phyloP scores from a whole-genome alignment of 2,888 invertebrate species.

The Lasioglossum villosulum region DNA sequence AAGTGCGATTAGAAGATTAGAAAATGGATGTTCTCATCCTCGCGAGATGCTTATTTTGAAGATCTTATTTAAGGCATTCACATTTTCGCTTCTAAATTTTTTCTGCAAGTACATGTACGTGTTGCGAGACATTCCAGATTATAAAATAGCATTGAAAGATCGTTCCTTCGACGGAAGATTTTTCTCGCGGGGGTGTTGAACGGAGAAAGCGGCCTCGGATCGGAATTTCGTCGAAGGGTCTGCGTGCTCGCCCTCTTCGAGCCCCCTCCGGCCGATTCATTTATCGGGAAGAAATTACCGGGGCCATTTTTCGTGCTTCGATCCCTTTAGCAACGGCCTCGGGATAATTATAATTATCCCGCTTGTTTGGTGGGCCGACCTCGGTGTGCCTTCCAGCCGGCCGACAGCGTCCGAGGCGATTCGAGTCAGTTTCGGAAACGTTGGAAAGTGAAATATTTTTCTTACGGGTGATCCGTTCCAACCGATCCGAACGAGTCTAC shows the following conservation, averaged over 20 bases:
- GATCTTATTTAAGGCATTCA: background rate
- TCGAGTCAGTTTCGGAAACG: conserved; percentile 12
- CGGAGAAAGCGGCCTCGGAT: background rate
- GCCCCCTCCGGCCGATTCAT: conserved; percentile 29
- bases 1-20: background rate
- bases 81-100: background rate
- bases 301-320: conserved; percentile 37
- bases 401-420: conserved; percentile 1
- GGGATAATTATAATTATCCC: conserved; percentile 46
- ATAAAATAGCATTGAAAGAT: background rate
- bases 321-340: background rate
- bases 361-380: conserved; percentile 20
- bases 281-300: conserved; percentile 43
- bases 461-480: background rate
- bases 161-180: background rate
- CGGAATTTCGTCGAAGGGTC: conserved; percentile 27
- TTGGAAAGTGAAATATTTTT: conserved; percentile 9
- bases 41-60: background rate
- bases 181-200: background rate
- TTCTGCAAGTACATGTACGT: background rate
- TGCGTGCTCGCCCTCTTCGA: conserved; percentile 16
- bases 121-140: background rate
- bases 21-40: background rate
- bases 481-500: background rate
- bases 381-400: conserved; percentile 11